phyloP scores from a whole-genome alignment of 2,888 invertebrate genomes.

The Eurois occulta region DNA sequence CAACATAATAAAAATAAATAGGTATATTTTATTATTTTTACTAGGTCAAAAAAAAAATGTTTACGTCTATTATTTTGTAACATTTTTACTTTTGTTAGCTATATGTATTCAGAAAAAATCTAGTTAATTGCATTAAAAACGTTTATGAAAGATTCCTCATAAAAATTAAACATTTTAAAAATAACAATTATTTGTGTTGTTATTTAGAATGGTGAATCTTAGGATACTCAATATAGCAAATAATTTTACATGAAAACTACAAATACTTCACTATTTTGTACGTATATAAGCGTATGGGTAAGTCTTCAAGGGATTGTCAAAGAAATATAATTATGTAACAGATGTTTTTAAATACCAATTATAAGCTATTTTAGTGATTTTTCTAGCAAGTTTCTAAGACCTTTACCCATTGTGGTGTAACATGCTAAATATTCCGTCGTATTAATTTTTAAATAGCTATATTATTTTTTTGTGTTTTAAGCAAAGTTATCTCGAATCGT shows the following conservation, averaged over 20 bases:
- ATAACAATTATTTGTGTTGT: constrained; percentile 38
- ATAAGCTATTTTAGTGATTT: constrained; percentile 62
- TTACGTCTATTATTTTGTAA: not conserved
- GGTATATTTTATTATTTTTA: not conserved
- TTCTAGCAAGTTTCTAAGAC: constrained; percentile 63
- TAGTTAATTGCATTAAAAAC: not conserved
- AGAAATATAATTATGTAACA: constrained; percentile 53
- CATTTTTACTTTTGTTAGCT: not conserved
- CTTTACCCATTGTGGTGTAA: constrained; percentile 43
- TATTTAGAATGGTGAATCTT: constrained; percentile 66
- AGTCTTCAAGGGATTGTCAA: constrained; percentile 68
- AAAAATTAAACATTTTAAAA: constrained; percentile 19
- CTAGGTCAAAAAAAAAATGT: not conserved
- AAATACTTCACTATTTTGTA: constrained; percentile 77
- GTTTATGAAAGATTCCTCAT: constrained; percentile 36
- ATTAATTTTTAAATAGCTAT: not conserved
- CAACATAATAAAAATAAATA: not conserved
- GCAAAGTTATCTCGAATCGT: constrained; percentile 16
- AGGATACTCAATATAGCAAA: constrained; percentile 71
- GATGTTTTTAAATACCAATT: constrained; percentile 52
- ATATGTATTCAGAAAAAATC: not conserved
- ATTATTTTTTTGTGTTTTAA: not conserved
- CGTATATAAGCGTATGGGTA: constrained; percentile 82
- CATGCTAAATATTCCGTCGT: not conserved
- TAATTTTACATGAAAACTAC: constrained; percentile 64